These are phyloP conservation scores for Nemoura dubitans DNA, from an alignment of 2,888 invertebrate genomes.

Conservation along the genomic window DNA sequence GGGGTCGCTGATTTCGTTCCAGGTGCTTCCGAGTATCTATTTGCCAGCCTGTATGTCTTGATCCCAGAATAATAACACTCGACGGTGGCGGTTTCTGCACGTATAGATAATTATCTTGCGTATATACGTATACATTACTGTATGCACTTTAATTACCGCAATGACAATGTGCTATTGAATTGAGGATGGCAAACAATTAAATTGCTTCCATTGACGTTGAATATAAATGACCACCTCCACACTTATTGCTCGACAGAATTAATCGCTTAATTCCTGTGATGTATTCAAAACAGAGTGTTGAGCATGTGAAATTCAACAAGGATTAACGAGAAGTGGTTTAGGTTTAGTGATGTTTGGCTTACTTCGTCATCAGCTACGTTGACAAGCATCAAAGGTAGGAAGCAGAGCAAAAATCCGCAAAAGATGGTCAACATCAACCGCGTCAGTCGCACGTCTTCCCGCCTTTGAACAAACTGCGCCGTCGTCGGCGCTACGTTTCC, in stretches of 20 bases:
- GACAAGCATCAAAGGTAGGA: slow-evolving; percentile 86
- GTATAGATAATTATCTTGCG: neutral
- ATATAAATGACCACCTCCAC: neutral
- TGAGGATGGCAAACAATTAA: slow-evolving; percentile 25
- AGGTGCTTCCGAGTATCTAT: too few relatives aligned
- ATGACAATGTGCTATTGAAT: neutral
- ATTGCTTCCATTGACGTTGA: neutral
- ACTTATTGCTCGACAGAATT: neutral
- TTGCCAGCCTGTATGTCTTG: too few relatives aligned
- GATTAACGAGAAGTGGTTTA: too few relatives aligned
- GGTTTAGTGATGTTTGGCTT: slow-evolving; percentile 54
- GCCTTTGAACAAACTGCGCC: slow-evolving; percentile 57
- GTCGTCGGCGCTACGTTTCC: slow-evolving; percentile 15
- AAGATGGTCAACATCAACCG: slow-evolving; percentile 89
- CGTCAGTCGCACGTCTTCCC: slow-evolving; percentile 83
- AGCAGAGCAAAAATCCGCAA: slow-evolving; percentile 84
- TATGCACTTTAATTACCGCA: slow-evolving; percentile 7
- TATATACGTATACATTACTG: slow-evolving; percentile 13
- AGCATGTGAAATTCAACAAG: neutral
- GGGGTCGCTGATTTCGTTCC: too few relatives aligned
- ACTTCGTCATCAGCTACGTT: slow-evolving; percentile 87
- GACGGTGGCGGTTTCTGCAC: neutral
- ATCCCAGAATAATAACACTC: neutral
- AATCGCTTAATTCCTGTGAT: neutral
- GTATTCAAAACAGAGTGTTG: neutral